A percentile compares a stretch with the other conserved stretches of the same genome.
Conservation (phyloP, 2,797 vertebrate genomes). For the Cossypha dichroa region DNA sequence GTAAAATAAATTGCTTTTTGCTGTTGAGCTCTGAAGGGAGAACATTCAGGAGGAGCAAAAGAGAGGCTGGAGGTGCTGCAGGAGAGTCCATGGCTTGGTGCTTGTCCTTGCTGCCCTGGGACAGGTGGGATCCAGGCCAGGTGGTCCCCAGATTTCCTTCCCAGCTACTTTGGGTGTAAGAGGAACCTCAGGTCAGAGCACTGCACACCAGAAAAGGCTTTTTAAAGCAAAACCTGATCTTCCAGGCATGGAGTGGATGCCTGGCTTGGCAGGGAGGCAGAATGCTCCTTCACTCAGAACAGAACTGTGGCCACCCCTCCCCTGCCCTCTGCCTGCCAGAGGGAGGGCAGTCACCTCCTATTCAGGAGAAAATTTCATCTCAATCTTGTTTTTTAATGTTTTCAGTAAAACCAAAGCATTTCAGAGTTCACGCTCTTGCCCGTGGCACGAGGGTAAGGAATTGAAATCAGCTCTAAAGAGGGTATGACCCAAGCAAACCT, state of each 20-base stretch:
- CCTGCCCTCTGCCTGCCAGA: neutral
- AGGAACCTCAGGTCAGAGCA: neutral
- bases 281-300: rapidly evolving
- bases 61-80: neutral
- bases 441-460: neutral
- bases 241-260: rapidly evolving
- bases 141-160: neutral
- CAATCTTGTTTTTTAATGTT: neutral
- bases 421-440: neutral
- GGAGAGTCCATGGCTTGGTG: rapidly evolving
- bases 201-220: neutral
- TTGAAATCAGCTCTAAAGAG: neutral
- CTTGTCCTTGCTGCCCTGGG: neutral
- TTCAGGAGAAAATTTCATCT: neutral
- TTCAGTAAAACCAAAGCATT: neutral
- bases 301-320: neutral
- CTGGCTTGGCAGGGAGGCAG: neutral
- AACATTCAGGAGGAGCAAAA: neutral
- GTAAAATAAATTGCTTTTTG: neutral
- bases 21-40: neutral
- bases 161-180: neutral
- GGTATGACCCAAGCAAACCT: neutral
- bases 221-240: neutral
- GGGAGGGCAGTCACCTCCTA: neutral
- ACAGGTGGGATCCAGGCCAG: rapidly evolving